phyloP scores from a whole-genome alignment of 2,113 vertebrate species.

The Colossoma macropomum region DNA sequence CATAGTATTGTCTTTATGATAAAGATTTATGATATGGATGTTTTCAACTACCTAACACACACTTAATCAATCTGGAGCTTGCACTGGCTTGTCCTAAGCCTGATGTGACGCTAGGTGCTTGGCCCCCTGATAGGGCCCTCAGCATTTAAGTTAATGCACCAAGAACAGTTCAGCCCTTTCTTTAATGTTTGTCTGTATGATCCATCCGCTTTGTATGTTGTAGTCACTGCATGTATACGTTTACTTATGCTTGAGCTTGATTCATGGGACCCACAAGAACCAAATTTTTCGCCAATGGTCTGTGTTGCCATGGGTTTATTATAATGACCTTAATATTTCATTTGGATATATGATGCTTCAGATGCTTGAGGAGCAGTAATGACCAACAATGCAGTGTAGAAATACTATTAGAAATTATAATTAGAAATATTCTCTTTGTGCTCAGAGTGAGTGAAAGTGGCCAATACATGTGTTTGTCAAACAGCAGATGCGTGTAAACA shows the following conservation, averaged over 20 bases:
- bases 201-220: conserved; percentile 23
- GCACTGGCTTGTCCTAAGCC: background rate
- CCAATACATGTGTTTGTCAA: conserved; percentile 45
- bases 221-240: background rate
- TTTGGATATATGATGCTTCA: background rate
- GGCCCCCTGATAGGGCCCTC: background rate
- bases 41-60: background rate
- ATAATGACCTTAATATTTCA: background rate
- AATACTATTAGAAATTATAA: background rate
- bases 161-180: background rate
- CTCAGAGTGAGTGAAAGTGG: background rate
- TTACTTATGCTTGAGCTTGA: background rate
- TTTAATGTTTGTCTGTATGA: conserved; percentile 13
- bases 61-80: conserved; percentile 8
- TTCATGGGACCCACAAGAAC: background rate
- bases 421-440: background rate
- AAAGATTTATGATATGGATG: background rate
- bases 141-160: background rate
- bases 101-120: background rate
- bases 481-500: conserved; percentile 32
- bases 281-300: background rate
- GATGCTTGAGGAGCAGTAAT: background rate
- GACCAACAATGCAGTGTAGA: background rate
- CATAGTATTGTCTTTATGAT: background rate
- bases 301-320: background rate